Evolutionary conservation across 2,797 vertebrate genomes (phyloP).

Genomic region (Chloroceryle inda): DNA sequence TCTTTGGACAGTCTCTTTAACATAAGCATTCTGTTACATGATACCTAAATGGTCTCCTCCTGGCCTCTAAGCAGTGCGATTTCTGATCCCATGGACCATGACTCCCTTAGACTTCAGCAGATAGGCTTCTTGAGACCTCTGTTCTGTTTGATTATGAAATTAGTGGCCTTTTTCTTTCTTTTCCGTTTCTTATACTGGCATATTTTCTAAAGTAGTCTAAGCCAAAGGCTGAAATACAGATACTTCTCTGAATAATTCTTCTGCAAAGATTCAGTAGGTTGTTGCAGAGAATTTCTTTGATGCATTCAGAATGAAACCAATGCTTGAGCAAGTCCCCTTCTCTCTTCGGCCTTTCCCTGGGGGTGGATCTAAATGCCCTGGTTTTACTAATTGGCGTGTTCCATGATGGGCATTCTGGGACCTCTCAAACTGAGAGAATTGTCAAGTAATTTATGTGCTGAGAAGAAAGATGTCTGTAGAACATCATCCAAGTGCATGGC

Average conservation of each 20-base stretch:
- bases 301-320: not conserved
- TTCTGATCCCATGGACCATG: not conserved
- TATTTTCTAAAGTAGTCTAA: not conserved
- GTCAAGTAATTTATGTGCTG: accelerated
- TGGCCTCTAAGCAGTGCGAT: not conserved
- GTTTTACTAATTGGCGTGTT: not conserved
- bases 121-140: not conserved
- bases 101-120: not conserved
- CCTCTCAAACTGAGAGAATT: not conserved
- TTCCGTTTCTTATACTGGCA: accelerated
- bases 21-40: not conserved
- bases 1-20: not conserved
- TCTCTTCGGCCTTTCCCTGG: not conserved
- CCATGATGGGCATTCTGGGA: not conserved
- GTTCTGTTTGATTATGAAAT: not conserved
- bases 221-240: not conserved
- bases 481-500: not conserved
- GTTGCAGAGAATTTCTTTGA: not conserved
- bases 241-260: not conserved
- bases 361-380: not conserved
- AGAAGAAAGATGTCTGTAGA: not conserved
- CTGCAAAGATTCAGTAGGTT: not conserved
- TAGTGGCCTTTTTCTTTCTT: not conserved
- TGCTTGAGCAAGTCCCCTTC: not conserved
- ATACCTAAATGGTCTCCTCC: not conserved